A percentile compares a stretch with the other conserved stretches of the same genome.
Conservation (phyloP, 2,888 invertebrate genomes). For the Tridacna gigas region DNA sequence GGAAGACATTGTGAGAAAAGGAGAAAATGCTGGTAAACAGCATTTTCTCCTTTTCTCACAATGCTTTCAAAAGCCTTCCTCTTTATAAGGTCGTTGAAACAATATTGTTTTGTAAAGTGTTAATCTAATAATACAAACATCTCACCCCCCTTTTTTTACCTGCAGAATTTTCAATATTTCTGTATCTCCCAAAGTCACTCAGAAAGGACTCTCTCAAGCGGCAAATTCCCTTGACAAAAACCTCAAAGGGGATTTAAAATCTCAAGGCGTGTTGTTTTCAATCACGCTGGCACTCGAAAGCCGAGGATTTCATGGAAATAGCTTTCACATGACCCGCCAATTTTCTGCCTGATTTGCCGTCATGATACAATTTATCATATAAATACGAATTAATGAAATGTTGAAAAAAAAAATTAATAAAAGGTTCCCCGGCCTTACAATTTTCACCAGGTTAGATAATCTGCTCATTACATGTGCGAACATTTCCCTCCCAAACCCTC, state of each 20-base stretch:
- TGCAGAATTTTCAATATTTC: not conserved
- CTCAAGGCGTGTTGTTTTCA: slow-evolving; percentile 20
- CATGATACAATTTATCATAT: slow-evolving; percentile 21
- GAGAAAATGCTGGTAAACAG: not conserved
- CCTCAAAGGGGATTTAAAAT: slow-evolving; percentile 29
- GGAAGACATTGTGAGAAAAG: too few relatives aligned
- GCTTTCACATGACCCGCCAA: slow-evolving; percentile 19
- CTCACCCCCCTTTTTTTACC: not conserved
- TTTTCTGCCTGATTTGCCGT: slow-evolving; percentile 17
- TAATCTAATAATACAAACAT: too few relatives aligned
- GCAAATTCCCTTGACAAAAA: slow-evolving; percentile 17
- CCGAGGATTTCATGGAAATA: slow-evolving; percentile 21
- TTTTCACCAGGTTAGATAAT: slow-evolving; percentile 14
- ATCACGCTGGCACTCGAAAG: slow-evolving; percentile 16
- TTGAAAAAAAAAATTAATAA: slow-evolving; percentile 20
- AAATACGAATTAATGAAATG: slow-evolving; percentile 25
- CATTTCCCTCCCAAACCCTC: not conserved
- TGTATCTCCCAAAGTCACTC: slow-evolving; percentile 1
- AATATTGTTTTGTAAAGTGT: too few relatives aligned
- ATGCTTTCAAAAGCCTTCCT: not conserved
- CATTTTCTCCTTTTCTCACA: not conserved
- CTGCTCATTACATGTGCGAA: slow-evolving; percentile 15
- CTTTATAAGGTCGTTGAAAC: too few relatives aligned
- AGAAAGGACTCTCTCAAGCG: slow-evolving; percentile 13
- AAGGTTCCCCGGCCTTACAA: slow-evolving; percentile 10